Evolutionary conservation across 2,888 invertebrate species (phyloP).

Genomic region (Tetranychus truncatus): DNA sequence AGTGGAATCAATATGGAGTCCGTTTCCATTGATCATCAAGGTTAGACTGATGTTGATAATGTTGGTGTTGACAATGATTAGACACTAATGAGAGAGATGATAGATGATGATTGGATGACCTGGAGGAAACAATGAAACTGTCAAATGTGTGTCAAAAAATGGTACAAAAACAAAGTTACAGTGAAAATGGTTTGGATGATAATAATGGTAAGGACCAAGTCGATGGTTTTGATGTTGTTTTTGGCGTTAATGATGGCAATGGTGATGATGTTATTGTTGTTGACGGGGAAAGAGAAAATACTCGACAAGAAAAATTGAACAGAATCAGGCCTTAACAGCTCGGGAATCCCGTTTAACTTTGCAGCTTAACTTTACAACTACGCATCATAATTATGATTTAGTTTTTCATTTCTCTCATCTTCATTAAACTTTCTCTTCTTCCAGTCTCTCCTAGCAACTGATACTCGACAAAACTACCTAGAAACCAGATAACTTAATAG

Average conservation of each 20-base stretch:
- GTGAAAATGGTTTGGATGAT: too few relatives aligned
- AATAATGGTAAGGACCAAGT: too few relatives aligned
- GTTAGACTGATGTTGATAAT: background rate
- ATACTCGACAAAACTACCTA: conserved; percentile 1
- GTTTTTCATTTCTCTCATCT: background rate
- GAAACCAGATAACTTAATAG: background rate
- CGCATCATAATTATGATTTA: background rate
- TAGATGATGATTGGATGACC: background rate
- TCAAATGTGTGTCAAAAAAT: too few relatives aligned
- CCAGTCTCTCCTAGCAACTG: background rate
- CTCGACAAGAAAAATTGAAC: background rate
- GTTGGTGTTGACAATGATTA: background rate
- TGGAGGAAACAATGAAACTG: background rate
- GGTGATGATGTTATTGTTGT: too few relatives aligned
- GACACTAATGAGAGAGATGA: too few relatives aligned
- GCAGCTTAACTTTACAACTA: background rate
- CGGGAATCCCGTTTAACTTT: background rate
- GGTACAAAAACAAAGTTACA: too few relatives aligned
- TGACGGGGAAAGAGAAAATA: background rate
- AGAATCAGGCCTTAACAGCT: background rate
- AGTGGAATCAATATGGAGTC: conserved; percentile 7
- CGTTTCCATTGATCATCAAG: conserved; percentile 5
- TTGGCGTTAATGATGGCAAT: too few relatives aligned
- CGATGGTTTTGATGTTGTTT: too few relatives aligned
- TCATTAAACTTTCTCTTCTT: background rate